Base-by-base conservation (phyloP, 1,140 invertebrate genomes). In the Sweltsa coloradensis region DNA sequence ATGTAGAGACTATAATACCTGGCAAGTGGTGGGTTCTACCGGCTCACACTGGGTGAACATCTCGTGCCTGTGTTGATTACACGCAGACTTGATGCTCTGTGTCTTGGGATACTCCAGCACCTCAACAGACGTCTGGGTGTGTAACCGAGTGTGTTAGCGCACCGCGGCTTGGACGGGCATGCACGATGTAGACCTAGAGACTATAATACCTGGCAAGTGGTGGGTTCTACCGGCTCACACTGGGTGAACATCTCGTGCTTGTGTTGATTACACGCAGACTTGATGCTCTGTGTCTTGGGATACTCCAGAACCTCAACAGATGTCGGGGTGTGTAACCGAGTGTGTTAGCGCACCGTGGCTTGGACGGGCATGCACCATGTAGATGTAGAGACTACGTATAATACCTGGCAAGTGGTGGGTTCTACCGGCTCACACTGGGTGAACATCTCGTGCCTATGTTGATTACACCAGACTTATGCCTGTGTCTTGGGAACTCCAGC, bases 41-140 rank as follows among this genome's bases (percentile, higher is more conserved):
- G 81, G 73, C 52, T 79, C 74, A 60, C 89, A 94, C 43, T 79
- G 78, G n/a, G 83, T 83, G 51, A 85, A 85, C 53, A 81, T 78
- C 54, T 78, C 71, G 59, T 83, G 76, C 16, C 70, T 63, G 0
- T 66, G 62, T 0, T 72, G 64, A 39, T 69, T 68, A 55, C 85
- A 88, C 40, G 71, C 69, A 18, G 65, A 65, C 42, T 73, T 72
- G 22, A 79, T 57, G 37, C 78, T 72, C 3, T 70, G 71, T 0
- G 73, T 67, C 1, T 76, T 68, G 3, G 77, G 76, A 60, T 74
- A 82, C 31, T 74, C 62, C 18, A 64, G 51, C 6, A 81, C 65
- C 55, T 89, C 83, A 1, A 72, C 66, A 0, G 62, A 25, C 1
- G 72, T 77, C 0, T n/a, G n/a, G n/a, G n/a, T n/a, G n/a, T n/a